Percentiles rank a stretch among this genome's conserved stretches.
Conservation (phyloP, 2,113 vertebrate species). For the Siniperca chuatsi region DNA sequence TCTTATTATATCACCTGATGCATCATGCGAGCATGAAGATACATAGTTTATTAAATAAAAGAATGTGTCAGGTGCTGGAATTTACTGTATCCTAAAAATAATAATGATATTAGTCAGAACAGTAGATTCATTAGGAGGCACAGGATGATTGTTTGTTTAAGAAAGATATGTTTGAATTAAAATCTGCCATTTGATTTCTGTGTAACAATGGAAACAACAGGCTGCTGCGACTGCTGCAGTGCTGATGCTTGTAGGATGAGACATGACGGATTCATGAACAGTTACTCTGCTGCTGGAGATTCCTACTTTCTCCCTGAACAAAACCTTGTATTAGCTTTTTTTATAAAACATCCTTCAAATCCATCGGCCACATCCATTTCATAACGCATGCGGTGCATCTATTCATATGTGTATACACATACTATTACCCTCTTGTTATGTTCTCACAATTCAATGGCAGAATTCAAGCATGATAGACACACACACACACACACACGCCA, state of each 20-base stretch:
- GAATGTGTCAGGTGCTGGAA: not conserved
- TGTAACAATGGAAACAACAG: slow-evolving; percentile 16
- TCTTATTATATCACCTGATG: slow-evolving; percentile 19
- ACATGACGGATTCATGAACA: slow-evolving; percentile 26
- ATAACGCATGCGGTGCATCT: not conserved
- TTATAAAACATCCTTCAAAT: slow-evolving; percentile 26
- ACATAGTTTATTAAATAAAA: not conserved
- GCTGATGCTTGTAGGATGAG: slow-evolving; percentile 23
- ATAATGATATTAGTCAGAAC: not conserved
- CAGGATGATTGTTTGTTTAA: not conserved
- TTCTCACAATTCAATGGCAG: slow-evolving; percentile 44
- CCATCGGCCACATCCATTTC: not conserved
- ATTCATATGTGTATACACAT: slow-evolving; percentile 6
- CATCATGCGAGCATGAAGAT: slow-evolving; percentile 3
- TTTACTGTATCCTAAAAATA: slow-evolving; percentile 1
- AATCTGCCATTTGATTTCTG: slow-evolving; percentile 7
- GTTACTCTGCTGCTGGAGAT: slow-evolving; percentile 27
- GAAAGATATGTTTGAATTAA: not conserved
- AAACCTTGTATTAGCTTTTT: slow-evolving; percentile 9
- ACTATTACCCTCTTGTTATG: slow-evolving; percentile 18
- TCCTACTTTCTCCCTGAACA: not conserved
- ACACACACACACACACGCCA: slow-evolving; percentile 20
- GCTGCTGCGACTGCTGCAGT: slow-evolving; percentile 9
- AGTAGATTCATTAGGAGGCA: slow-evolving; percentile 9
- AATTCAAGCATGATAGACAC: slow-evolving; percentile 43